phyloP scores from a whole-genome alignment of 2,888 invertebrate species.

The Bunonema sp. region DNA sequence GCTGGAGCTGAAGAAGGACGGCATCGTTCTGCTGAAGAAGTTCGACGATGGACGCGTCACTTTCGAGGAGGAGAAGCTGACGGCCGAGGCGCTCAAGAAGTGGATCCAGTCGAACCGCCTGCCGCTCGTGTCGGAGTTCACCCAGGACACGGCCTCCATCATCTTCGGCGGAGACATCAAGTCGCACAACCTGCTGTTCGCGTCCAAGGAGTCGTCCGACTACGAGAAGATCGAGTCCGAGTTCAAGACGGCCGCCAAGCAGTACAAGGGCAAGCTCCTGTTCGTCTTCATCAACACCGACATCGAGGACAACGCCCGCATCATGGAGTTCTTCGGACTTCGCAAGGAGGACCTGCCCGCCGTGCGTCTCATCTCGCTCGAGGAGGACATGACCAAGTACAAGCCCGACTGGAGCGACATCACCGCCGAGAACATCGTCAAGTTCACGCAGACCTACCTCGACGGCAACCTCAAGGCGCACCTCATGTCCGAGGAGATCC shows the following conservation, averaged over 20 bases:
- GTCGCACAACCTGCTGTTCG: slow-evolving; percentile 82
- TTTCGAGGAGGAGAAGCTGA: slow-evolving; percentile 29
- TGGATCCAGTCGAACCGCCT: slow-evolving; percentile 40
- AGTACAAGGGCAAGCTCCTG: slow-evolving; percentile 75
- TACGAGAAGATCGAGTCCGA: slow-evolving; percentile 66
- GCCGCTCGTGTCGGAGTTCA: slow-evolving; percentile 44
- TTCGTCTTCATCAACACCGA: slow-evolving; percentile 87
- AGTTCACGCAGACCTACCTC: slow-evolving; percentile 74
- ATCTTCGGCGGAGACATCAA: slow-evolving; percentile 96
- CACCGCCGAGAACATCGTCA: slow-evolving; percentile 57
- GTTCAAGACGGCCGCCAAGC: slow-evolving; percentile 68
- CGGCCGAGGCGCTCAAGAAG: slow-evolving; percentile 9
- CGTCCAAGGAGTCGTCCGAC: slow-evolving; percentile 68
- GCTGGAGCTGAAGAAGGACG: slow-evolving; percentile 62
- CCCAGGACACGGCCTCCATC: slow-evolving; percentile 67
- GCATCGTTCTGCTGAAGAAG: slow-evolving; percentile 71
- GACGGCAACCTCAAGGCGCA: slow-evolving; percentile 86
- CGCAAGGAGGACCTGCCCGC: slow-evolving; percentile 62
- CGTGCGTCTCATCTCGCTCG: slow-evolving; percentile 65
- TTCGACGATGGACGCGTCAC: slow-evolving; percentile 42
- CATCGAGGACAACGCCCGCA: slow-evolving; percentile 84
- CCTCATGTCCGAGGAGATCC: slow-evolving; percentile 76
- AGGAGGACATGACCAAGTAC: slow-evolving; percentile 93
- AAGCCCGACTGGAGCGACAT: slow-evolving; percentile 62
- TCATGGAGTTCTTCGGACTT: slow-evolving; percentile 97